Evolutionary conservation across 1,140 invertebrate genomes (phyloP), one percentile per base, ranked within the genome.

Genomic region (Panagrolaimus sp.): DNA sequence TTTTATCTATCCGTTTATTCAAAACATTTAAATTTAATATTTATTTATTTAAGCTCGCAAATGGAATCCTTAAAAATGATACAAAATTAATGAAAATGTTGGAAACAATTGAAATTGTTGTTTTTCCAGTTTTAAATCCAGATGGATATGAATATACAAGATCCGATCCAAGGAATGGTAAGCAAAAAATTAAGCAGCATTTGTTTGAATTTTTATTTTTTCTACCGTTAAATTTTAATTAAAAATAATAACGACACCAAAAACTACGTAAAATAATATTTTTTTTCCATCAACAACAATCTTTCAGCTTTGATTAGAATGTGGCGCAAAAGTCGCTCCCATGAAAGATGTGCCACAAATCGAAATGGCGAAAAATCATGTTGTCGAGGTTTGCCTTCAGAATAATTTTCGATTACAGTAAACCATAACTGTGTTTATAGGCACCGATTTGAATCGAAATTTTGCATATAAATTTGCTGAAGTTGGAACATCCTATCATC

Each of bases 121-220:
- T 90, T 67, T 82, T 90, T 72, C 89, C 89, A 0, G 84, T 89
- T 26, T 76, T 87, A 0, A 91, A 91, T 83, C 89, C 89, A 8
- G 90, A 91, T 68, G 73, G 80, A n/a, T 82, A 83, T 63, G 81
- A 83, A 69, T 83, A 77, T 73, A 83, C 81, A 28, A 73, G 80
- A 10, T 77, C 79, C 4, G 82, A 79, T 14, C 83, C 76, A 12
- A 21, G 52, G 3, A 81, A 82, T 73, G 81, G 81, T 45, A 82
- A 83, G 65, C n/a, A n/a, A n/a, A n/a, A n/a, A n/a, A n/a, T n/a
- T n/a, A n/a, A n/a, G n/a, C n/a, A n/a, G n/a, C n/a, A n/a, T n/a
- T n/a, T n/a, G n/a, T n/a, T n/a, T n/a, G n/a, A n/a, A n/a, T n/a
- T n/a, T n/a, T n/a, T n/a, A n/a, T n/a, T n/a, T n/a, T n/a, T n/a